Conservation (phyloP, 2,113 vertebrate genomes). For the Nothoprocta pentlandii region DNA sequence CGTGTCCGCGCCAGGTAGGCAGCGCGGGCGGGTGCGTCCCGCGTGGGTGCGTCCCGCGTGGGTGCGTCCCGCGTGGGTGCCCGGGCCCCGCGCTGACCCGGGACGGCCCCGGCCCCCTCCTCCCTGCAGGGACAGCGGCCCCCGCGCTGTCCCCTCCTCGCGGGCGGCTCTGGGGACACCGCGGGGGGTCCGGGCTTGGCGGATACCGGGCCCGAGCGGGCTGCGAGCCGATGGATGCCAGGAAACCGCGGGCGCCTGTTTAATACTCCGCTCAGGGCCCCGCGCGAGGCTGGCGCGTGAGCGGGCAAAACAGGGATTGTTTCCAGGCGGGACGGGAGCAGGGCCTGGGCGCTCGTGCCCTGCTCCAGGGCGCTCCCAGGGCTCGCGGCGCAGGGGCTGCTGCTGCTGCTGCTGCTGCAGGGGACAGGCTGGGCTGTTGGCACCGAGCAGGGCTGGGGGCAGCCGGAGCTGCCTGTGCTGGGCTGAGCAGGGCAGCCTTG, state of each 20-base stretch:
- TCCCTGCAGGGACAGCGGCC: too few species aligned
- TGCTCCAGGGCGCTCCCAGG: neutral
- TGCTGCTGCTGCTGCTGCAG: neutral
- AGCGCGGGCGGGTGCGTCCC: too few species aligned
- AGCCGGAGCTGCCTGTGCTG: neutral
- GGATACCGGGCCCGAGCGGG: neutral
- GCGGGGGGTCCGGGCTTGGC: neutral
- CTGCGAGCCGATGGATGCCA: neutral
- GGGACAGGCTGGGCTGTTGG: too few species aligned
- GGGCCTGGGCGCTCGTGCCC: neutral
- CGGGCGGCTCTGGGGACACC: too few species aligned
- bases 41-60: too few species aligned
- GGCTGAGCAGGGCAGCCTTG: accelerated
- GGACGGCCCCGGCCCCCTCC: neutral
- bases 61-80: too few species aligned
- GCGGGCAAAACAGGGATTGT: conserved; percentile 47
- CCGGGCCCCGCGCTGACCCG: too few species aligned
- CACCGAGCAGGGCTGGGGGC: accelerated
- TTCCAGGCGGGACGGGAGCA: neutral
- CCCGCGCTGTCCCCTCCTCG: too few species aligned
- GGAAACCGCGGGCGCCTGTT: neutral
- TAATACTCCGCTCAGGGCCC: neutral
- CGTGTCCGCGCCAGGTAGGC: neutral
- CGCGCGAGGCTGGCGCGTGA: conserved; percentile 29
- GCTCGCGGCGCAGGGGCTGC: neutral